These are phyloP conservation scores for Actinernus sp. DNA, from an alignment of 92 coral and sea anemone species.

Conservation along the genomic window DNA sequence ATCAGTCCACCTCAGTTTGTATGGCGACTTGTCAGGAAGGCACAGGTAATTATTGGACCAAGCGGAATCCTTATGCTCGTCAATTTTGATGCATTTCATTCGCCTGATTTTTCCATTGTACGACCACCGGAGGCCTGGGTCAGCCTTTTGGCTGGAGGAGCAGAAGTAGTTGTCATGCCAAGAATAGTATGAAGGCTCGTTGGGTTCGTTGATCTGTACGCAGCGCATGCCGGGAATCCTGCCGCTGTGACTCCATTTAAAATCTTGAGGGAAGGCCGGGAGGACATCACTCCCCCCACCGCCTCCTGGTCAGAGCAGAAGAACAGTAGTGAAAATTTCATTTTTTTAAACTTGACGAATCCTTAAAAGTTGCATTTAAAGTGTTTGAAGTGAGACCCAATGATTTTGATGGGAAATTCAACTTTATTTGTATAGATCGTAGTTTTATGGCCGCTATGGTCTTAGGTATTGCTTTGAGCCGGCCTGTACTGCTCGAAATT, in stretches of 20 bases:
- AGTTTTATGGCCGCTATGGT: no score
- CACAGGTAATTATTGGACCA: slow-evolving; percentile 52
- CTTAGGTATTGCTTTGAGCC: no score
- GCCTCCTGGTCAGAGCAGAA: no score
- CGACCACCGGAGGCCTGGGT: slow-evolving; percentile 61
- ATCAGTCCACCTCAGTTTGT: slow-evolving; percentile 19
- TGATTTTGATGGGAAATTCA: no score
- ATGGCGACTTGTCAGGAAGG: slow-evolving; percentile 22
- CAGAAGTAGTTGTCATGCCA: slow-evolving; percentile 67
- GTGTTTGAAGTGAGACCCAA: no score
- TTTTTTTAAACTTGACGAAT: no score
- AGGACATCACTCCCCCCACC: slow-evolving; percentile 2
- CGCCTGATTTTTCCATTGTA: slow-evolving; percentile 22
- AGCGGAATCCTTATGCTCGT: slow-evolving; percentile 27
- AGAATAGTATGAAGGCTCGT: slow-evolving; percentile 28
- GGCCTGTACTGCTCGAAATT: no score
- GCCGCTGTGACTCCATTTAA: slow-evolving; percentile 70
- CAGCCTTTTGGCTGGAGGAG: slow-evolving; percentile 50
- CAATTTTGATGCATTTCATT: slow-evolving; percentile 35
- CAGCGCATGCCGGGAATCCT: slow-evolving; percentile 56
- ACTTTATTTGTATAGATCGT: no score
- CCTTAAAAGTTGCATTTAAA: no score
- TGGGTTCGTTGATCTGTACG: slow-evolving; percentile 54
- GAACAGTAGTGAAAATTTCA: not conserved
- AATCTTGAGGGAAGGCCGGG: slow-evolving; percentile 53